phyloP scores from a whole-genome alignment of 2,797 vertebrate species.

The Diceros bicornis region DNA sequence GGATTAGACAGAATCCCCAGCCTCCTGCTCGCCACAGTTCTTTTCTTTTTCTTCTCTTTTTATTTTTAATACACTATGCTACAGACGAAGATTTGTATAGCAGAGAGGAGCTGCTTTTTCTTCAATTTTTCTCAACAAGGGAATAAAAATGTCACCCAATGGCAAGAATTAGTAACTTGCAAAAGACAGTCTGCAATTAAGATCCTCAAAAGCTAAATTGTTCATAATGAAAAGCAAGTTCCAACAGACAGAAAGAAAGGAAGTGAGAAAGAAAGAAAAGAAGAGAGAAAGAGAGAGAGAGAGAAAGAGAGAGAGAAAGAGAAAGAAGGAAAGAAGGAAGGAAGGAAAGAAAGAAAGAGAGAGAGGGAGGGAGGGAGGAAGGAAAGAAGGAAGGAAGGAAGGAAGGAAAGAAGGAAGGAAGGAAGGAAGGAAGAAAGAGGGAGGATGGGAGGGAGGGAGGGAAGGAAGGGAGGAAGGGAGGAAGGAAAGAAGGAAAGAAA shows the following conservation, averaged over 20 bases:
- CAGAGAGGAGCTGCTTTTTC: background rate
- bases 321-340: no score
- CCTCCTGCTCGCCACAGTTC: background rate
- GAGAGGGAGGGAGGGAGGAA: background rate
- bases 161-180: background rate
- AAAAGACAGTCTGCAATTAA: background rate
- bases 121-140: background rate
- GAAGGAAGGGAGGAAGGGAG: accelerated
- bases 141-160: constrained; percentile 16
- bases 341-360: background rate
- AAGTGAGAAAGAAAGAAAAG: no score
- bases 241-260: no score
- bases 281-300: background rate
- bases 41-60: background rate
- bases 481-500: accelerated
- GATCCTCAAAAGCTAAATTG: background rate
- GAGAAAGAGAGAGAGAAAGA: background rate
- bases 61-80: background rate
- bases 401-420: no score
- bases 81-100: background rate
- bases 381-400: accelerated
- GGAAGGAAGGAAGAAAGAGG: background rate
- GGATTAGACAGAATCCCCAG: background rate
- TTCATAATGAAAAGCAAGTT: constrained; percentile 5
- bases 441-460: accelerated